Conservation (phyloP, 2,113 vertebrate species). For the Ardeotis arabs region DNA sequence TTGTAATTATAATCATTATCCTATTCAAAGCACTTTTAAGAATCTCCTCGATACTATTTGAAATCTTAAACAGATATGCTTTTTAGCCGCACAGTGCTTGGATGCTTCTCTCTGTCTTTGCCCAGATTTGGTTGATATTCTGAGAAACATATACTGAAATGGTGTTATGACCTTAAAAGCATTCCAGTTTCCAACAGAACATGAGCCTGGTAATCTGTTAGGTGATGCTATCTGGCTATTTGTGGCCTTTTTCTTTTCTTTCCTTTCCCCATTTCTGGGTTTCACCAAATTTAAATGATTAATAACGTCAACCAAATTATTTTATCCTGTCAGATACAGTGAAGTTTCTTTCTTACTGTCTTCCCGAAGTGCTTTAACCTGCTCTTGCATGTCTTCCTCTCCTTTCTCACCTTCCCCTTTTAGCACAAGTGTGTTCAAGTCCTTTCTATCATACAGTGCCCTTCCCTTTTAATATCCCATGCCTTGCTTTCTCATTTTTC, state of each 20-base stretch:
- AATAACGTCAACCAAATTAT: background rate
- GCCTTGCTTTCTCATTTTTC: background rate
- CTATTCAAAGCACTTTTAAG: background rate
- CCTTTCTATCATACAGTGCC: background rate
- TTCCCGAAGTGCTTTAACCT: background rate
- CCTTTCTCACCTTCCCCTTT: background rate
- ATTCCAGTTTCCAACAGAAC: background rate
- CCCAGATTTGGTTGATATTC: background rate
- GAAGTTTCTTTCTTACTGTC: background rate
- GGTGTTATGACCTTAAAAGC: background rate
- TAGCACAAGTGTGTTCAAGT: background rate
- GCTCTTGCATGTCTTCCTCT: background rate
- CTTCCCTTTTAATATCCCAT: background rate
- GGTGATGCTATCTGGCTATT: background rate
- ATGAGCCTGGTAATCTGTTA: background rate
- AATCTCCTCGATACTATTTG: background rate
- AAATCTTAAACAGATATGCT: background rate
- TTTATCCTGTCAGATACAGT: background rate
- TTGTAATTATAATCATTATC: conserved; percentile 22
- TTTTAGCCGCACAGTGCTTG: background rate
- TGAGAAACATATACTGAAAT: fast-evolving
- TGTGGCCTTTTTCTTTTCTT: background rate
- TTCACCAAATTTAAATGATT: background rate
- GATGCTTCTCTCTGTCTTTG: background rate
- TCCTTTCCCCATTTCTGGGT: background rate